Base-by-base conservation (phyloP, 2,888 invertebrate species). In the Lasius fuliginosus region DNA sequence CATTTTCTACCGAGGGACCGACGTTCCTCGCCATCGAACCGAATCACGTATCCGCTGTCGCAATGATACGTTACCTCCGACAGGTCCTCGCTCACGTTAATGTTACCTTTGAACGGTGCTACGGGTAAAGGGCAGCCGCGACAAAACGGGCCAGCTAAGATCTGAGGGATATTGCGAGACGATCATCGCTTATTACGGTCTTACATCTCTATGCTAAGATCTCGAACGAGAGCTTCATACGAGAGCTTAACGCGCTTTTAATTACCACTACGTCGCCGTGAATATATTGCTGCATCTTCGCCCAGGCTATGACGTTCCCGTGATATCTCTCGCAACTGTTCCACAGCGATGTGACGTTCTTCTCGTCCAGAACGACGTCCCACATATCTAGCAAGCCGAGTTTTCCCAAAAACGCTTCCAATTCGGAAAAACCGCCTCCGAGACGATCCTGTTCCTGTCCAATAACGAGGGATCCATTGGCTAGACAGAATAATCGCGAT, bases 381-480 rank as follows among this genome's bases (percentile, higher is more conserved):
- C 97, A 97, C 56, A 97, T 92, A 91, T 97, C 96, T 5, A 97
- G 92, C 85, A 96, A 95, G 1, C 96, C 95, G 83, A 97, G 94
- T 87, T 95, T 95, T 3, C 97, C 97, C n/a, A 97, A 93, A 92
- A 97, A 97, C 0, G 97, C 96, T 94, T 97, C 97, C 0, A 96
- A 95, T 86, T 96, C 96, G 87, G 96, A 97, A 92, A 97, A 97
- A 81, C 95, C 95, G 3, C 97, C 96, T 1, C 96, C 96, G 6
- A 96, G 85, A 11, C 94, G 92, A 91, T 97, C 97, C 92, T 97
- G 97, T 90, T 97, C 97, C 94, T 97, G 97, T 0, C 97, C 97
- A 81, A 97, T 94, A 4, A 97, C 95, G 85, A 97, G 94, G 77
- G 95, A 95, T 11, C 97, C 97, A 79, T 95, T 93, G 18, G 95